Base-by-base conservation (phyloP, 2,888 invertebrate genomes). In the Netelia inedita region DNA sequence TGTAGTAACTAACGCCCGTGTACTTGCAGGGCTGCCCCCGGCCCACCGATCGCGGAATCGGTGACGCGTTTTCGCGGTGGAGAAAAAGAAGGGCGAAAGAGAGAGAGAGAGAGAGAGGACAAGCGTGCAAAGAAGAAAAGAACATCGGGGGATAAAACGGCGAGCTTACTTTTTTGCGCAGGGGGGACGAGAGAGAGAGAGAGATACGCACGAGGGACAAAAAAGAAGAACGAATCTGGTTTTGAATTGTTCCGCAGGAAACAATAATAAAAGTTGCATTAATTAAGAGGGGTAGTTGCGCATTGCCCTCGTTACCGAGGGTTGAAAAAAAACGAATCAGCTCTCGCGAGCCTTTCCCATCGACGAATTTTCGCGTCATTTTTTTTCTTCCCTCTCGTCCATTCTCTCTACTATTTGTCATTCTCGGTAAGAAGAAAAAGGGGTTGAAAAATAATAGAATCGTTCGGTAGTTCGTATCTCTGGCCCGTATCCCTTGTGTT, bases 201-300 rank as follows among this genome's bases (percentile, higher is more conserved):
- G 82, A 86, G 86, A 69, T 75, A 43, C 72, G 23, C 21, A 14
- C 35, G 35, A 85, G 41, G 28, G 43, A 55, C 1, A 63, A 55
- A 61, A 76, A 86, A 87, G 83, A 88, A 82, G 28, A 21, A 66
- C 19, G 50, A 35, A 10, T 21, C 19, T 35, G 35, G 79, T 73
- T 71, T 81, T 88, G 89, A 89, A 91, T 91, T 89, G 89, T 91
- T 91, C 87, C 88, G 2, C 69, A 91, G 89, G 90, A 91, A 91
- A 91, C 90, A 91, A 91, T 92, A 91, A 92, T 92, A 92, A 92
- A 92, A 91, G 91, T 92, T 91, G 90, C 90, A 91, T 92, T 92
- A 92, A 92, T 92, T 92, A 92, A 92, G 90, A 89, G 92, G 46
- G 89, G 89, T 87, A 88, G 89, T 88, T 83, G 87, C 74, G 87